Conservation (phyloP, 2,888 invertebrate genomes). For the Agriotes lineatus region DNA sequence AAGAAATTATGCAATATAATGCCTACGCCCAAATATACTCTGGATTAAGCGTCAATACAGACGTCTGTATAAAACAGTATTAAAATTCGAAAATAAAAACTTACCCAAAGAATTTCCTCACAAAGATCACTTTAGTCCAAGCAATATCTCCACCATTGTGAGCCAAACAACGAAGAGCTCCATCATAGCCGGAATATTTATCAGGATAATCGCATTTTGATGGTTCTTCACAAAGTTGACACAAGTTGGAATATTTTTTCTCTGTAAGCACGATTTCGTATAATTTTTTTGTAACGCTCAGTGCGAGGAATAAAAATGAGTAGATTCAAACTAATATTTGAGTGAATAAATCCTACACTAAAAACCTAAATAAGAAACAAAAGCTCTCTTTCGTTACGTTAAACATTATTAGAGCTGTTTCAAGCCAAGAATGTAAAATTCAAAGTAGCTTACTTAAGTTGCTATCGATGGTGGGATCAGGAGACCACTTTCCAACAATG, state of each 20-base stretch:
- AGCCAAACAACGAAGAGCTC: slow-evolving; percentile 85
- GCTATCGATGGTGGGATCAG: slow-evolving; percentile 78
- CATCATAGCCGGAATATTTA: slow-evolving; percentile 87
- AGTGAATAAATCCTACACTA: too few species aligned
- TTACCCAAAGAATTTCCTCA: slow-evolving; percentile 84
- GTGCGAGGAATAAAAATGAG: too few species aligned
- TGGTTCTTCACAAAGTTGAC: slow-evolving; percentile 83
- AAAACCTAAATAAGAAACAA: too few species aligned
- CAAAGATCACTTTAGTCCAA: slow-evolving; percentile 86
- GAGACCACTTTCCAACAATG: slow-evolving; percentile 87
- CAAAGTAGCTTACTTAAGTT: slow-evolving; percentile 74
- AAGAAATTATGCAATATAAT: too few species aligned
- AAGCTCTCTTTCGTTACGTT: too few species aligned
- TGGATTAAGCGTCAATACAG: too few species aligned
- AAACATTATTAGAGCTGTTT: too few species aligned
- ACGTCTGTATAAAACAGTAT: too few species aligned
- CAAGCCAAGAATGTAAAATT: not conserved
- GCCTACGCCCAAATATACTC: too few species aligned
- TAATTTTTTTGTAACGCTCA: too few species aligned
- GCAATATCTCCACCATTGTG: slow-evolving; percentile 88
- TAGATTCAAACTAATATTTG: too few species aligned
- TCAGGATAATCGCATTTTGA: slow-evolving; percentile 85
- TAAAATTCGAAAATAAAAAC: slow-evolving; percentile 51
- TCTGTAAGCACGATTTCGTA: slow-evolving; percentile 67
- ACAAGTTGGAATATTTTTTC: slow-evolving; percentile 81